Conservation (phyloP, 2,888 invertebrate genomes). For the Dione vanillae region DNA sequence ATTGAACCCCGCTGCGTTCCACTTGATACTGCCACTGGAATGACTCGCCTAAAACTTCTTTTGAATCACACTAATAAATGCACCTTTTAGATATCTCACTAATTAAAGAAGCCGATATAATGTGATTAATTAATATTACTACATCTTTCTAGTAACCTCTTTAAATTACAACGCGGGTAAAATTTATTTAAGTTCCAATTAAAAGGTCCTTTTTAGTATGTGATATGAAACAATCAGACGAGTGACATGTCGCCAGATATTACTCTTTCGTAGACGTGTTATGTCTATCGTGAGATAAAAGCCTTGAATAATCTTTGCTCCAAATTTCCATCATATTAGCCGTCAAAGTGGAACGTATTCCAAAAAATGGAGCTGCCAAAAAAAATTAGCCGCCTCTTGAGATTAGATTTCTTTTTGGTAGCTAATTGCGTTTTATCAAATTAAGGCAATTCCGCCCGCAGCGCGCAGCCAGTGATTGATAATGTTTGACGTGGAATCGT, state of each 20-base stretch:
- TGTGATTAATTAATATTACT: slow-evolving; percentile 37
- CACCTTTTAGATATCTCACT: slow-evolving; percentile 42
- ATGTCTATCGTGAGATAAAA: slow-evolving; percentile 36
- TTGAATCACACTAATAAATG: slow-evolving; percentile 47
- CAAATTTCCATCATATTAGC: slow-evolving; percentile 57
- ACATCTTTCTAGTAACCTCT: slow-evolving; percentile 17
- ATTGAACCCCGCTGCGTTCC: slow-evolving; percentile 76
- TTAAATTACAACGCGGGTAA: slow-evolving; percentile 27
- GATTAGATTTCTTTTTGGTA: slow-evolving; percentile 84
- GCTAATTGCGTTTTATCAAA: slow-evolving; percentile 85
- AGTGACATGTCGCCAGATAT: slow-evolving; percentile 35
- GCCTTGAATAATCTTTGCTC: slow-evolving; percentile 50
- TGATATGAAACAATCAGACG: slow-evolving; percentile 29
- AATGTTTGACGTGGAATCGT: slow-evolving; percentile 73
- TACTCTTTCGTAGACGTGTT: slow-evolving; percentile 27
- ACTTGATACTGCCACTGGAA: slow-evolving; percentile 81
- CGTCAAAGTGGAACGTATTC: slow-evolving; percentile 64
- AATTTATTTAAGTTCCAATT: slow-evolving; percentile 34
- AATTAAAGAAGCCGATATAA: slow-evolving; percentile 47
- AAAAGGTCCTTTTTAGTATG: slow-evolving; percentile 28
- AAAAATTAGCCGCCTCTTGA: slow-evolving; percentile 71
- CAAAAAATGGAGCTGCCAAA: slow-evolving; percentile 71
- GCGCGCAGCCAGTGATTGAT: slow-evolving; percentile 75
- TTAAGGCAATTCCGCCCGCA: slow-evolving; percentile 76
- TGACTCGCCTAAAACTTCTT: slow-evolving; percentile 65